Evolutionary conservation across 2,797 vertebrate genomes (phyloP), one percentile per base, ranked within the genome.

Genomic region (Sebastolobus alascanus): DNA sequence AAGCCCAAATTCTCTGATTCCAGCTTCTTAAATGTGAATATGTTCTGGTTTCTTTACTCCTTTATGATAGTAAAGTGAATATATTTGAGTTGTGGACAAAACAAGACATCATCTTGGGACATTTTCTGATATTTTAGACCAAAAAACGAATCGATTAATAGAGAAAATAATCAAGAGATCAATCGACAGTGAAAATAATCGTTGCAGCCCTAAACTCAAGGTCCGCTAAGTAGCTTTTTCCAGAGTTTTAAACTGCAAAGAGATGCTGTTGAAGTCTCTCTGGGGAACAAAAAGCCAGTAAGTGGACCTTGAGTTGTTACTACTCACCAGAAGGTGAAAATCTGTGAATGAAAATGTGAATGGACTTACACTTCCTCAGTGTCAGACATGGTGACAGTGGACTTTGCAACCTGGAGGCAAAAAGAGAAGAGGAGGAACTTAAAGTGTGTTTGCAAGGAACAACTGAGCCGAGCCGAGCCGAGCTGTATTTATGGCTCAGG

Each of bases 311-410:
- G 20, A 68, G 8, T 66, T 9, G 25, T 25, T 58, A 69, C 18
- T 31, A 1, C 13, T 33, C 33, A n/a, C 1, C 6, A 38, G 20
- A 29, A 1, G 4, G 64, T 56, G 54, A 11, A 84, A 50, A 67
- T 61, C 46, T 37, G 29, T n/a, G 72, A 60, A 13, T 31, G 9
- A 40, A 72, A 73, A 69, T 73, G 22, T 31, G 27, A 40, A 8
- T 22, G 8, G 92, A 98, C 97, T 98, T 95, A 99, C 97, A 96
- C 95, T 89, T 99, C 97, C 85, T 99, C 97, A 20, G 96, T 96
- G 94, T 99, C 98, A 90, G 98, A 99, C 98, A 99, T 99, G 96
- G 85, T 95, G 96, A 91, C 68, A 89, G 90, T 73, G 93, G 96
- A 95, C 95, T 95, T 95, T 90, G 83, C 77, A 94, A 94, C 95